Evolutionary conservation across 2,113 vertebrate genomes (phyloP), one percentile per base, ranked within the genome.

Genomic region (Datnioides undecimradiatus): DNA sequence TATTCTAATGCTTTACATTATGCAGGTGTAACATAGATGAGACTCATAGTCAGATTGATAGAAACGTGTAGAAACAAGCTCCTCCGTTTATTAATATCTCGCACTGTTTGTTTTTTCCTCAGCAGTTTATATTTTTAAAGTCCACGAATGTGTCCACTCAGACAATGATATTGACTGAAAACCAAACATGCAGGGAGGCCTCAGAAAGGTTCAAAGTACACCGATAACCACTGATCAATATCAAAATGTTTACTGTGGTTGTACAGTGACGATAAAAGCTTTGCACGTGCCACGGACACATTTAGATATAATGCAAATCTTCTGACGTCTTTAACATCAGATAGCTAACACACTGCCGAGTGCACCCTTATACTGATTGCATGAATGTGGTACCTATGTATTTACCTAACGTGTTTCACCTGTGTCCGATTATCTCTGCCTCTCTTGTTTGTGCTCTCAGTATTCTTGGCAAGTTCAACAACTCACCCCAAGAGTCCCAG

Each of bases 171-270:
- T 63, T 57, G 82, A 84, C 79, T 41, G 7, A 55, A 76, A 72
- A 64, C 40, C 59, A 71, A 79, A 78, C 67, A 69, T 59, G 36
- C 7, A 54, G 9, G 2, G 14, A 74, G 46, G 33, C 41, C 36
- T 54, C 4, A n/a, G 40, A 54, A 23, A 67, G 65, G 80, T 69
- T 59, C 60, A 90, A 83, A 87, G 85, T 85, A 17, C 77, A 36
- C 38, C 12, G 51, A 69, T 68, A 72, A 60, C 54, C 6, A 19
- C 64, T 23, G 31, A 86, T 91, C 84, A 68, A 76, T 85, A 46
- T 46, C 5, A n/a, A 48, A 31, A 60, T 87, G 75, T 88, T 83
- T 87, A 34, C 54, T 6, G 13, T 69, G 13, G 46, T 38, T 43
- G 34, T 9, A 11, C 31, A 34, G 59, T 29, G 8, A 16, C 43